Conservation (phyloP, 2,888 invertebrate species). For the Lepidocyrtoides sp. region DNA sequence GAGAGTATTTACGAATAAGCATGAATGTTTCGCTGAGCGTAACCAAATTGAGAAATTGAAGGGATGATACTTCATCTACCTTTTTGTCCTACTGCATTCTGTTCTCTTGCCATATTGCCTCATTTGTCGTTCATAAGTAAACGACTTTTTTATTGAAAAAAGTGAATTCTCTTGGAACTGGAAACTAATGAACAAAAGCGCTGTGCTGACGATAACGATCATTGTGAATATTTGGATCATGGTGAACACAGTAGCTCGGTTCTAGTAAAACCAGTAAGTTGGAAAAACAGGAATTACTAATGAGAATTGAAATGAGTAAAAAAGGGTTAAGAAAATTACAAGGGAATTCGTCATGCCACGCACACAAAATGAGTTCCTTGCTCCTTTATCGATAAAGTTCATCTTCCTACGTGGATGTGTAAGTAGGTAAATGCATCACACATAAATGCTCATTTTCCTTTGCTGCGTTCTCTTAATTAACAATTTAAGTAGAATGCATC, state of each 20-base stretch:
- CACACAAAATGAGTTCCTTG: conserved; percentile 63
- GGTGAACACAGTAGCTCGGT: conserved; percentile 40
- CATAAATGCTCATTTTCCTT: too few relatives aligned
- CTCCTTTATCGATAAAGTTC: neutral
- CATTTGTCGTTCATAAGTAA: neutral
- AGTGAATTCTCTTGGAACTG: neutral
- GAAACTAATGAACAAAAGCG: conserved; percentile 15
- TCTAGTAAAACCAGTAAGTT: neutral
- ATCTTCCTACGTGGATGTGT: neutral
- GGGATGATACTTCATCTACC: conserved; percentile 76
- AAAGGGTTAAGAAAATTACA: conserved; percentile 35
- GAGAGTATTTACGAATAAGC: too few relatives aligned
- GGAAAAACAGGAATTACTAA: conserved; percentile 38
- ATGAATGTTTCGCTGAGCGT: conserved; percentile 46
- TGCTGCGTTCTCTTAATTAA: conserved; percentile 55
- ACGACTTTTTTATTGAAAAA: neutral
- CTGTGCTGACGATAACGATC: neutral
- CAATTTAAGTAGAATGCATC: conserved; percentile 7
- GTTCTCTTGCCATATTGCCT: conserved; percentile 5
- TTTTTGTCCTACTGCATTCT: neutral
- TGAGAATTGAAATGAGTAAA: conserved; percentile 40
- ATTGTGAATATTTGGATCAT: too few relatives aligned
- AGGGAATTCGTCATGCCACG: conserved; percentile 51
- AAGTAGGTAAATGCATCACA: neutral
- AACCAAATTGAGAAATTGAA: conserved; percentile 79